phyloP scores from a whole-genome alignment of 2,888 invertebrate species.

The Hirtodrosophila alboralis region DNA sequence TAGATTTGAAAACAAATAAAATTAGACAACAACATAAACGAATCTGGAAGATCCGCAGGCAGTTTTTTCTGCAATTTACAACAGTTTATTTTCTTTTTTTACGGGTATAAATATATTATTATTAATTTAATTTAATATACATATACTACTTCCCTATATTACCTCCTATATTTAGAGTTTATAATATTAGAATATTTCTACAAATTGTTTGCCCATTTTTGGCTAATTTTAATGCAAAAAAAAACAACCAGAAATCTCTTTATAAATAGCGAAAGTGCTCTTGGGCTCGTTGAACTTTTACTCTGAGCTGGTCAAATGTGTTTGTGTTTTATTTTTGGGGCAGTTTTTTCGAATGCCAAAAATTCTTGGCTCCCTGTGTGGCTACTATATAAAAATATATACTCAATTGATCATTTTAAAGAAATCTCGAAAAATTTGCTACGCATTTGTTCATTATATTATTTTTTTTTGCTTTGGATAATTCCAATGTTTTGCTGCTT shows the following conservation, averaged over 20 bases:
- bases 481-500: slow-evolving; percentile 8
- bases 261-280: slow-evolving; percentile 59
- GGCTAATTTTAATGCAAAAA: slow-evolving; percentile 30
- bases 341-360: slow-evolving; percentile 14
- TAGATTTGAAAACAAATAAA: too few relatives aligned
- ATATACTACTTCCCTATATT: too few relatives aligned
- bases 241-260: too few relatives aligned
- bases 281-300: slow-evolving; percentile 58
- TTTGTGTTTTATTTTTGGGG: slow-evolving; percentile 44
- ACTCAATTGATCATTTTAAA: slow-evolving; percentile 35
- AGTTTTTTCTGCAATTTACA: too few relatives aligned
- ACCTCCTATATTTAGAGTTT: too few relatives aligned
- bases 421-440: slow-evolving; percentile 29
- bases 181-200: background rate
- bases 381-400: slow-evolving; percentile 22
- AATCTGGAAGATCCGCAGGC: too few relatives aligned
- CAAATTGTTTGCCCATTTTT: slow-evolving; percentile 10
- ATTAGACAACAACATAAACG: too few relatives aligned
- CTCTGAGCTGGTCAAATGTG: slow-evolving; percentile 25
- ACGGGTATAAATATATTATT: too few relatives aligned
- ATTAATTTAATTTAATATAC: too few relatives aligned
- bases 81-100: too few relatives aligned
- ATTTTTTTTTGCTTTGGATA: slow-evolving; percentile 1
- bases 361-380: slow-evolving; percentile 20
- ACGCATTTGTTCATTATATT: slow-evolving; percentile 33